phyloP scores from a whole-genome alignment of 2,797 vertebrate species.

The Apogon talboti region DNA sequence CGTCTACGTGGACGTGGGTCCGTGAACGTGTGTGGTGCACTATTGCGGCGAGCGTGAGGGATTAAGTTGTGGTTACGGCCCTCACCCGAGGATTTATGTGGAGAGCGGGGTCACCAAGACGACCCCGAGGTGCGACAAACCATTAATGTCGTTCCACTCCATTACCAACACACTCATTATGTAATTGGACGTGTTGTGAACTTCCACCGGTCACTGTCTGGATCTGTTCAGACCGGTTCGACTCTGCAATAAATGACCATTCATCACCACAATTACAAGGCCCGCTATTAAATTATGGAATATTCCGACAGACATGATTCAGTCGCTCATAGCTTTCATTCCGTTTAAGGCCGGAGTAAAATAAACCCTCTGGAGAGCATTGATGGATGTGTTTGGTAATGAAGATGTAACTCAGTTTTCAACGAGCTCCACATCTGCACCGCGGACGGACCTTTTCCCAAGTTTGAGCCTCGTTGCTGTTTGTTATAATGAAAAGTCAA shows the following conservation, averaged over 20 bases:
- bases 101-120: constrained; percentile 55
- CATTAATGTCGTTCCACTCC: constrained; percentile 55
- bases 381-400: constrained; percentile 26
- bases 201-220: constrained; percentile 37
- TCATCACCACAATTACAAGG: constrained; percentile 27
- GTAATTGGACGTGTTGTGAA: constrained; percentile 46
- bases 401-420: constrained; percentile 27
- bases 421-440: constrained; percentile 1
- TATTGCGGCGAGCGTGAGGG: constrained; percentile 25
- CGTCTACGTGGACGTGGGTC: background rate
- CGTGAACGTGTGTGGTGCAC: constrained; percentile 42
- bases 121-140: constrained; percentile 59
- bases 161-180: constrained; percentile 51
- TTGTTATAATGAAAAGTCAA: too few species aligned
- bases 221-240: background rate
- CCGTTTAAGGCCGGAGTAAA: background rate
- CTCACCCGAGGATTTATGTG: constrained; percentile 35
- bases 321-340: constrained; percentile 10
- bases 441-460: background rate
- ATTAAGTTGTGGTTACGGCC: constrained; percentile 58
- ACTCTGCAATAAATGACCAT: constrained; percentile 11
- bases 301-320: constrained; percentile 33
- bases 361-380: constrained; percentile 8
- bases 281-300: constrained; percentile 1
- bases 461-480: background rate